Conservation (phyloP, 2,888 invertebrate species). For the Prosopocoilus inquinatus region DNA sequence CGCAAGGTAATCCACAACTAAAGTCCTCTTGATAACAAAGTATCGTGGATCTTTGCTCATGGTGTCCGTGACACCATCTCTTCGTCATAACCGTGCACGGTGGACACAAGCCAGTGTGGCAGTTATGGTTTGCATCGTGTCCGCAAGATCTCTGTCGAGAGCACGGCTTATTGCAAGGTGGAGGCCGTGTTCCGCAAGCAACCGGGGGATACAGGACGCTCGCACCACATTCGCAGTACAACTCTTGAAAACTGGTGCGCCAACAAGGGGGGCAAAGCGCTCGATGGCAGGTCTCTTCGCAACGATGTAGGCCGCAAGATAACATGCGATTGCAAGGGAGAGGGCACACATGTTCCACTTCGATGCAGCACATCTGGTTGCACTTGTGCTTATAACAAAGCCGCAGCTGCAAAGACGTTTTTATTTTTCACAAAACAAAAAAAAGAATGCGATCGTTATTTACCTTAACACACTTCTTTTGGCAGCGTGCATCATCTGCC, state of each 20-base stretch:
- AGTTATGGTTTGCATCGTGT: constrained; percentile 81
- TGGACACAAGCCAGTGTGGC: constrained; percentile 77
- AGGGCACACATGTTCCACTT: constrained; percentile 82
- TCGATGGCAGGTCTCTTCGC: constrained; percentile 85
- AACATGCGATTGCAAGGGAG: constrained; percentile 78
- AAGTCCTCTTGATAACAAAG: constrained; percentile 84
- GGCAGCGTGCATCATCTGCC: constrained; percentile 76
- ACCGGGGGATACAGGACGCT: constrained; percentile 88
- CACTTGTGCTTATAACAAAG: constrained; percentile 89
- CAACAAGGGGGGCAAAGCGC: constrained; percentile 80
- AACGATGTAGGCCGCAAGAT: constrained; percentile 85
- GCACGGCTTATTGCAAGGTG: constrained; percentile 76
- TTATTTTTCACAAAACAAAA: neutral
- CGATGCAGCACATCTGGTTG: constrained; percentile 84
- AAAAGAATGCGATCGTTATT: neutral
- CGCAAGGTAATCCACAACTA: constrained; percentile 88
- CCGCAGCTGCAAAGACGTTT: constrained; percentile 58
- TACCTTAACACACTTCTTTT: constrained; percentile 87
- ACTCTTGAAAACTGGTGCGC: constrained; percentile 80
- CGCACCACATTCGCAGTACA: constrained; percentile 87
- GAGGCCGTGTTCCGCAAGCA: constrained; percentile 86
- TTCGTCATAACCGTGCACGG: constrained; percentile 86
- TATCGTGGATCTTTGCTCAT: constrained; percentile 78
- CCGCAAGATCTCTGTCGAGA: constrained; percentile 72
- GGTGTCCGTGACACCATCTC: constrained; percentile 63